These are phyloP conservation scores for Rhabdophis nuchalis DNA, from an alignment of 2,797 vertebrate genomes.

Conservation along the genomic window DNA sequence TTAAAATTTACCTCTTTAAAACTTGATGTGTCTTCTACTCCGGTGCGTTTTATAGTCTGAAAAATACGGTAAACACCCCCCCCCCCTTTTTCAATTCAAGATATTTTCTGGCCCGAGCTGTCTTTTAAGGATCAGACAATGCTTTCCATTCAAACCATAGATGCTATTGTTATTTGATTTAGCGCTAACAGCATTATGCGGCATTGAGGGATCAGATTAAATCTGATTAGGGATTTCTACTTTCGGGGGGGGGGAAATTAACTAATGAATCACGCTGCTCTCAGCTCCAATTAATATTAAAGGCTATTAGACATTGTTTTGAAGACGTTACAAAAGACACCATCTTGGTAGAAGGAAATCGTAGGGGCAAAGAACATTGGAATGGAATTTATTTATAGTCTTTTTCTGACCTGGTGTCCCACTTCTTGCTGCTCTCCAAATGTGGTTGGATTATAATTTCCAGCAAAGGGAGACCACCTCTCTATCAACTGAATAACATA, in stretches of 20 bases:
- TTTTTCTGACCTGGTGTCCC: not conserved
- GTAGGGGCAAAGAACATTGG: conserved; percentile 14
- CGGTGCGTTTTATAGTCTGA: too few relatives aligned
- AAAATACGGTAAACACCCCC: too few relatives aligned
- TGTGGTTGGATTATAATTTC: not conserved
- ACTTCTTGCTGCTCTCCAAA: not conserved
- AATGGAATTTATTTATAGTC: not conserved
- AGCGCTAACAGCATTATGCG: not conserved
- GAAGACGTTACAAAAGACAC: not conserved
- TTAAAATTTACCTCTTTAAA: too few relatives aligned
- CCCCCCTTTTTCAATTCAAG: not conserved
- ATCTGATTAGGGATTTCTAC: conserved; percentile 9
- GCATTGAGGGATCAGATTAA: conserved; percentile 6
- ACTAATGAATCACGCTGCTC: conserved; percentile 14
- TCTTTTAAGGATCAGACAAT: not conserved
- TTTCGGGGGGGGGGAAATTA: not conserved
- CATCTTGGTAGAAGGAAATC: not conserved
- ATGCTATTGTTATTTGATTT: conserved; percentile 8
- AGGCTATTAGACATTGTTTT: not conserved
- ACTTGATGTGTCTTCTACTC: too few relatives aligned
- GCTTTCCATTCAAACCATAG: not conserved
- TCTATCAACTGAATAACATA: not conserved
- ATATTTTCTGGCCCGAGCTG: not conserved
- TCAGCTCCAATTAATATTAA: conserved; percentile 20
- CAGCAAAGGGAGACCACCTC: not conserved